Evolutionary conservation across 1,140 invertebrate species (phyloP).

Genomic region (Cyclargus thomasi): DNA sequence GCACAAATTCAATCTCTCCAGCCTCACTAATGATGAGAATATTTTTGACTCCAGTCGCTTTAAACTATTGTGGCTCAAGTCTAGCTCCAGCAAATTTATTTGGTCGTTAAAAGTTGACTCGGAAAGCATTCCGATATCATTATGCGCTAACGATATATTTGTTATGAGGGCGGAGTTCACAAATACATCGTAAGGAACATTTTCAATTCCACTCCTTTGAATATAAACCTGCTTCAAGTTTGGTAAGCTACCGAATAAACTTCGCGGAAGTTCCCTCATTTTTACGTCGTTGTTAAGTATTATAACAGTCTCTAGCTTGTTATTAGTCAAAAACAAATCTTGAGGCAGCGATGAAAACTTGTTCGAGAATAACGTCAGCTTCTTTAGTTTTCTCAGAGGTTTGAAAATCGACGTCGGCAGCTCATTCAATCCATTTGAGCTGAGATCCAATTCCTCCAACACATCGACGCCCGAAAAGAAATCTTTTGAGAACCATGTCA

Average conservation of each 20-base stretch:
- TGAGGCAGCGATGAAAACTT: constrained; percentile 77
- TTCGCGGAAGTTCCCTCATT: constrained; percentile 73
- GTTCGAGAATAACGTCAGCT: constrained; percentile 78
- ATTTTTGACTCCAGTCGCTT: constrained; percentile 71
- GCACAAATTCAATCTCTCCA: constrained; percentile 74
- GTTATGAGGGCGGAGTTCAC: constrained; percentile 72
- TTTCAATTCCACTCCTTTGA: constrained; percentile 66
- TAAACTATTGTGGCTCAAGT: constrained; percentile 77
- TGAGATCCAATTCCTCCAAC: constrained; percentile 78
- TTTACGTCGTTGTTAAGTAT: constrained; percentile 75
- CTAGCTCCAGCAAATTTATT: constrained; percentile 72
- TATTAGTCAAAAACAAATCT: constrained; percentile 76
- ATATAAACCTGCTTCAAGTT: constrained; percentile 73
- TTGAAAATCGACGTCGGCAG: constrained; percentile 77
- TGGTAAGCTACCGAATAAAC: constrained; percentile 75
- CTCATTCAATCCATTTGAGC: constrained; percentile 77
- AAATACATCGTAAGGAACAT: constrained; percentile 77
- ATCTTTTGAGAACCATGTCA: constrained; percentile 76
- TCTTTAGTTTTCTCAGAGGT: constrained; percentile 75
- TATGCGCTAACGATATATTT: constrained; percentile 76
- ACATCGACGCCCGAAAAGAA: constrained; percentile 77
- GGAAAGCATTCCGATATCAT: constrained; percentile 74
- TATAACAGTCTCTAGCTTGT: constrained; percentile 72
- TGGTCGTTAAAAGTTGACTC: constrained; percentile 76
- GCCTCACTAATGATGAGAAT: constrained; percentile 68